phyloP scores from a whole-genome alignment of 2,888 invertebrate genomes.

The Zele albiditarsus region DNA sequence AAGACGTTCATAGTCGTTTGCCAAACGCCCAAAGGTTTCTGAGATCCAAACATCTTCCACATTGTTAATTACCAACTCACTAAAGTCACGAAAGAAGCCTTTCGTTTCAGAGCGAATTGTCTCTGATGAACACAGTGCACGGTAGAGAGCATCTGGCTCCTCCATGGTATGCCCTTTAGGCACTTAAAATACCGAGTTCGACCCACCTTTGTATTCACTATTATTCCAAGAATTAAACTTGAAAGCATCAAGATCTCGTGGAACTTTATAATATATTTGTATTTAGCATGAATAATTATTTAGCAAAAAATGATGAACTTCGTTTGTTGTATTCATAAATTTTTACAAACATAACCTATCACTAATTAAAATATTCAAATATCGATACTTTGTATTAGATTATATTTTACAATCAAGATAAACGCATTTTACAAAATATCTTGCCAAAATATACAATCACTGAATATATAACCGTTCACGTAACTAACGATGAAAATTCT shows the following conservation, averaged over 20 bases:
- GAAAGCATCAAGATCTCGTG: not conserved
- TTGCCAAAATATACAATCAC: too few relatives aligned
- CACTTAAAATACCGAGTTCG: not conserved
- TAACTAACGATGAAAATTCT: not conserved
- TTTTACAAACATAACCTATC: too few relatives aligned
- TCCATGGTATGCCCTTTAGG: slow-evolving; percentile 47
- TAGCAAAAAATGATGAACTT: not conserved
- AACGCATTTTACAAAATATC: too few relatives aligned
- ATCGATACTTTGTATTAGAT: too few relatives aligned
- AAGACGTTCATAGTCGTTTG: slow-evolving; percentile 77
- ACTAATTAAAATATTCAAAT: too few relatives aligned
- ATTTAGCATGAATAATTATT: not conserved
- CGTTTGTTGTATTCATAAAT: too few relatives aligned
- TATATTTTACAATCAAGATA: too few relatives aligned
- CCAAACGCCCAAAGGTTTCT: slow-evolving; percentile 76
- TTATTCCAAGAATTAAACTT: not conserved
- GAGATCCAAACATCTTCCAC: slow-evolving; percentile 78
- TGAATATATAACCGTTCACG: too few relatives aligned
- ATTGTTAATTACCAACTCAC: slow-evolving; percentile 76
- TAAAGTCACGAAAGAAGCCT: slow-evolving; percentile 84
- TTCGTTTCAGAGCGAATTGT: slow-evolving; percentile 84
- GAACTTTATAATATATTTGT: not conserved
- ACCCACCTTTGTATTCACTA: not conserved
- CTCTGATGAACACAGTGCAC: slow-evolving; percentile 81
- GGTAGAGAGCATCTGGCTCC: slow-evolving; percentile 72